phyloP scores from a whole-genome alignment of 2,113 vertebrate genomes.

The Tor tambroides region DNA sequence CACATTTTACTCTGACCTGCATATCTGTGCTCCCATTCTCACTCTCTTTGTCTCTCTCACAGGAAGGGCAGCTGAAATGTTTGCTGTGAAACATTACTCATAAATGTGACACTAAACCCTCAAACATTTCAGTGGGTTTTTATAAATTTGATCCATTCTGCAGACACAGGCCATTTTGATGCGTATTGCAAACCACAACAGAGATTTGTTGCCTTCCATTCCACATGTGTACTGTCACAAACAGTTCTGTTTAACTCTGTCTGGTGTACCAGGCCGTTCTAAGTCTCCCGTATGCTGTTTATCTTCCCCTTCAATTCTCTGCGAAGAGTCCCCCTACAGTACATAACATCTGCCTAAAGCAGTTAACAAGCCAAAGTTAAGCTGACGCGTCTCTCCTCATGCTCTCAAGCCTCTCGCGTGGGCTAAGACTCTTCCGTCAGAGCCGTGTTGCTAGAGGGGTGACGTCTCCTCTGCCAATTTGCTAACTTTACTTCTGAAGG shows the following conservation, averaged over 20 bases:
- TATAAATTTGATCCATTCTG: background rate
- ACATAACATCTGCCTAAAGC: constrained; percentile 28
- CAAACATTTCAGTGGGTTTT: background rate
- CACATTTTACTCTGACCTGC: constrained; percentile 20
- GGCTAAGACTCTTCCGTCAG: constrained; percentile 22
- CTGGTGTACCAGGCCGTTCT: background rate
- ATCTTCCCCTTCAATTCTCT: constrained; percentile 8
- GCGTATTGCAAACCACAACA: background rate
- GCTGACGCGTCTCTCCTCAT: constrained; percentile 33
- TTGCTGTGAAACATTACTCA: background rate
- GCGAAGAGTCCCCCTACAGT: constrained; percentile 1
- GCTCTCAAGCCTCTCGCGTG: constrained; percentile 15
- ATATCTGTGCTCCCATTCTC: background rate
- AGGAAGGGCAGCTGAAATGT: background rate
- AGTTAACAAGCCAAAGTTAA: constrained; percentile 30
- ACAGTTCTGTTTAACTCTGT: constrained; percentile 16
- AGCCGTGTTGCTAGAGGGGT: constrained; percentile 15
- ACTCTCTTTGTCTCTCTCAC: constrained; percentile 9
- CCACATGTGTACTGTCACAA: background rate
- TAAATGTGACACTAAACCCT: background rate
- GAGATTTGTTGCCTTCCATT: background rate
- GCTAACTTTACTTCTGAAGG: constrained; percentile 40
- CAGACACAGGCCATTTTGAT: background rate
- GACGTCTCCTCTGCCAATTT: constrained; percentile 37
- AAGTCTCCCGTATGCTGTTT: constrained; percentile 17